Conservation (phyloP, 2,888 invertebrate species). For the Ennomos erosarius region DNA sequence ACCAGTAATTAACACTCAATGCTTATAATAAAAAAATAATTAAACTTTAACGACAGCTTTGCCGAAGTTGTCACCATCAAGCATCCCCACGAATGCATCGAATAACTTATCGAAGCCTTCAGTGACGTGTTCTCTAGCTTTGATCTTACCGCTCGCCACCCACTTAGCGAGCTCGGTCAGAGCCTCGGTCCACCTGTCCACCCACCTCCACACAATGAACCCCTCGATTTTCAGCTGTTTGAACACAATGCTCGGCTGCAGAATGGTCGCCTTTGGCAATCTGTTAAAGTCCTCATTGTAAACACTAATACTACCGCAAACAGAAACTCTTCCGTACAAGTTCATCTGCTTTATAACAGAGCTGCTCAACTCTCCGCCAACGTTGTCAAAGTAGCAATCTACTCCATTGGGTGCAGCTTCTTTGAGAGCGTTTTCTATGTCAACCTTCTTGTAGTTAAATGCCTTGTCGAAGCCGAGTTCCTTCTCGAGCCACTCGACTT, state of each 20-base stretch:
- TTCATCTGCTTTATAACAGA: constrained; percentile 86
- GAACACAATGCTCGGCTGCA: constrained; percentile 83
- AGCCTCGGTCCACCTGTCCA: constrained; percentile 83
- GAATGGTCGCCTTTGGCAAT: constrained; percentile 63
- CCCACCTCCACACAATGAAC: constrained; percentile 82
- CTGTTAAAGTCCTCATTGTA: constrained; percentile 64
- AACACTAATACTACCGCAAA: constrained; percentile 87
- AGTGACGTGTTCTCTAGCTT: constrained; percentile 87
- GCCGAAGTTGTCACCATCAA: constrained; percentile 87
- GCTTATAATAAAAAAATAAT: no score
- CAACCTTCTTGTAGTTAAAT: constrained; percentile 89
- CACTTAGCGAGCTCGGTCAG: constrained; percentile 84
- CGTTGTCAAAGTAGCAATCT: constrained; percentile 92
- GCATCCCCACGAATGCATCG: constrained; percentile 87
- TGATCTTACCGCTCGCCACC: constrained; percentile 87
- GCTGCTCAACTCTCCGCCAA: constrained; percentile 87
- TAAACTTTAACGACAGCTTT: constrained; percentile 88
- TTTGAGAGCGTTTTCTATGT: constrained; percentile 82
- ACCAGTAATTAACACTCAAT: no score
- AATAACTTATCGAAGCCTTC: constrained; percentile 89
- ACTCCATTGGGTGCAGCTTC: constrained; percentile 71
- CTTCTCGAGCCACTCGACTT: constrained; percentile 87
- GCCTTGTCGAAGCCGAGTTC: constrained; percentile 89
- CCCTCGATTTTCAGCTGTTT: constrained; percentile 88
- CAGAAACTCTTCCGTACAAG: constrained; percentile 80